These are phyloP conservation scores for Electrophaes corylata DNA, from an alignment of 2,888 invertebrate genomes.

Conservation along the genomic window DNA sequence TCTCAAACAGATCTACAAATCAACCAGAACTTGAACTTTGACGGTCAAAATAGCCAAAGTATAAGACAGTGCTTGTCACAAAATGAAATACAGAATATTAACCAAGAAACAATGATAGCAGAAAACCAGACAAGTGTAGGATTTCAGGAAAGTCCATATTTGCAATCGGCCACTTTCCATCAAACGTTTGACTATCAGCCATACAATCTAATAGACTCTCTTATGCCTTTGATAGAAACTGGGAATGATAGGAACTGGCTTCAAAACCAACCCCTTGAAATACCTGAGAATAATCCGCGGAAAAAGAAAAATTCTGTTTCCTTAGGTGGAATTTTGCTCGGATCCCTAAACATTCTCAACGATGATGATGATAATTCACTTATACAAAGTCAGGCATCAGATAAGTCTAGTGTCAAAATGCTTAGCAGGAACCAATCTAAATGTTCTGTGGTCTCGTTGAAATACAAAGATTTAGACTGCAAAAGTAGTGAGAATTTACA, in stretches of 20 bases:
- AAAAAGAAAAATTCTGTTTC: conserved; percentile 1
- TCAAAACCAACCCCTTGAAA: neutral
- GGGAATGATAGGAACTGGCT: neutral
- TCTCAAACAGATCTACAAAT: neutral
- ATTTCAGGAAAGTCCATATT: neutral
- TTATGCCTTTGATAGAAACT: neutral
- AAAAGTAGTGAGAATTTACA: conserved; percentile 56
- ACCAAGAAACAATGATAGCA: neutral
- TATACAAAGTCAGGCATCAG: conserved; percentile 34
- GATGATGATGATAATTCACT: conserved; percentile 48
- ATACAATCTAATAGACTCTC: neutral
- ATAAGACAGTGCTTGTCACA: neutral
- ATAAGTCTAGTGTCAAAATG: conserved; percentile 36
- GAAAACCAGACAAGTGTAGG: neutral
- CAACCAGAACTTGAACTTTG: neutral
- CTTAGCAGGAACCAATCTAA: conserved; percentile 50
- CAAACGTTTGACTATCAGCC: neutral
- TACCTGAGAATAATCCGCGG: neutral
- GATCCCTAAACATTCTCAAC: conserved; percentile 61
- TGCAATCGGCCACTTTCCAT: neutral
- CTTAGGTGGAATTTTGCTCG: conserved; percentile 54
- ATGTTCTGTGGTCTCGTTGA: conserved; percentile 57
- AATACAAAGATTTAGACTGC: conserved; percentile 67
- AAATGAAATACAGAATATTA: neutral
- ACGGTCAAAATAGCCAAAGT: neutral